Evolutionary conservation across 1,140 invertebrate species (phyloP).

Genomic region (Caerostris extrusa): DNA sequence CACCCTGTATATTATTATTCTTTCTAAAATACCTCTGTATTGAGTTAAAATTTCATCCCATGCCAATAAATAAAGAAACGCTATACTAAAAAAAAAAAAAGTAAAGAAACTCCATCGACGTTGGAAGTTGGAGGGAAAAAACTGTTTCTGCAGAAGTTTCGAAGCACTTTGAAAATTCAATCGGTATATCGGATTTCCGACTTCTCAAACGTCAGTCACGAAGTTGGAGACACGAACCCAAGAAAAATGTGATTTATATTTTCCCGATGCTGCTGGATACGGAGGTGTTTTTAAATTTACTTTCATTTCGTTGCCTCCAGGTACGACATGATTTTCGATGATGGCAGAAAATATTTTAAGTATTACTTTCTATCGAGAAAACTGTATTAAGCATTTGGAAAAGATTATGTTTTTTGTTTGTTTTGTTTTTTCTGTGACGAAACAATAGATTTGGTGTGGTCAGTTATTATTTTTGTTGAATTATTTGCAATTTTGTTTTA

Average conservation of each 20-base stretch:
- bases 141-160: background rate
- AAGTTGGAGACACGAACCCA: conserved; percentile 22
- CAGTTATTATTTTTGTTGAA: too few relatives aligned
- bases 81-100: background rate
- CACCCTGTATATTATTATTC: too few relatives aligned
- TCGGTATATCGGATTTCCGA: conserved; percentile 56
- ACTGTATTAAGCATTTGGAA: background rate
- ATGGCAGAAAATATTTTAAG: background rate
- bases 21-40: too few relatives aligned
- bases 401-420: too few relatives aligned
- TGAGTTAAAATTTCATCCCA: too few relatives aligned
- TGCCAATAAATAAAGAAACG: too few relatives aligned
- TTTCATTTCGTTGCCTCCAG: background rate
- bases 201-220: conserved; percentile 52
- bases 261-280: background rate
- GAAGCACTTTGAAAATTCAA: conserved; percentile 45
- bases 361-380: background rate
- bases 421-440: too few relatives aligned
- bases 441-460: too few relatives aligned
- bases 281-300: conserved; percentile 12
- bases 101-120: background rate
- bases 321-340: background rate
- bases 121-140: background rate
- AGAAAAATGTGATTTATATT: conserved; percentile 31
- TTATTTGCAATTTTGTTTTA: too few relatives aligned